These are phyloP conservation scores for Sphinx pinastri DNA, from an alignment of 2,888 invertebrate genomes.

Conservation along the genomic window DNA sequence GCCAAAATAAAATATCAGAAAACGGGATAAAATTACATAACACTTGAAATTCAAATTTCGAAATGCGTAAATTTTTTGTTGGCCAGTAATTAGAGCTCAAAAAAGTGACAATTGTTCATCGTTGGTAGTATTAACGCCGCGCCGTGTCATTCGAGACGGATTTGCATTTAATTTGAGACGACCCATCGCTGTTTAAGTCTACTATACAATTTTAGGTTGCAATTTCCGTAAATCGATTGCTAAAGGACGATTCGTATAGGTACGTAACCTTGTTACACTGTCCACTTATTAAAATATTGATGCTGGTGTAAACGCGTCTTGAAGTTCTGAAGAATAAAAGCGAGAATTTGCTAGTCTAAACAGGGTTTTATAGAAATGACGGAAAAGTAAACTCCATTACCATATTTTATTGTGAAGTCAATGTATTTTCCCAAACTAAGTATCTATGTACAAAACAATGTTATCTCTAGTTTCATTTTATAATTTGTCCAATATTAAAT, in stretches of 20 bases:
- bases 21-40: no score
- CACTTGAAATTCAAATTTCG: no score
- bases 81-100: not conserved
- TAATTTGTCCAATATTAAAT: not conserved
- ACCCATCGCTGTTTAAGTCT: constrained; percentile 43
- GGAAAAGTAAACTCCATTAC: no score
- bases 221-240: constrained; percentile 47
- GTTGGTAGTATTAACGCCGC: constrained; percentile 45
- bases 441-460: no score
- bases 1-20: no score
- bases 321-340: no score
- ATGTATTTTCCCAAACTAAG: no score
- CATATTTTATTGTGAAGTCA: no score
- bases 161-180: constrained; percentile 60
- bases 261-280: no score
- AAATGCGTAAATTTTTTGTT: not conserved
- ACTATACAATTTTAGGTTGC: constrained; percentile 29
- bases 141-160: constrained; percentile 53
- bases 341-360: no score
- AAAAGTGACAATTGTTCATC: constrained; percentile 29
- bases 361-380: no score
- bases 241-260: not conserved
- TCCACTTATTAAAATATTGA: not conserved
- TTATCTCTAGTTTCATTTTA: not conserved
- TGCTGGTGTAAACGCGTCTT: not conserved